A percentile compares a stretch with the other conserved stretches of the same genome.
phyloP scores from a whole-genome alignment of 2,888 invertebrate genomes.

The Erpobdella octoculata region DNA sequence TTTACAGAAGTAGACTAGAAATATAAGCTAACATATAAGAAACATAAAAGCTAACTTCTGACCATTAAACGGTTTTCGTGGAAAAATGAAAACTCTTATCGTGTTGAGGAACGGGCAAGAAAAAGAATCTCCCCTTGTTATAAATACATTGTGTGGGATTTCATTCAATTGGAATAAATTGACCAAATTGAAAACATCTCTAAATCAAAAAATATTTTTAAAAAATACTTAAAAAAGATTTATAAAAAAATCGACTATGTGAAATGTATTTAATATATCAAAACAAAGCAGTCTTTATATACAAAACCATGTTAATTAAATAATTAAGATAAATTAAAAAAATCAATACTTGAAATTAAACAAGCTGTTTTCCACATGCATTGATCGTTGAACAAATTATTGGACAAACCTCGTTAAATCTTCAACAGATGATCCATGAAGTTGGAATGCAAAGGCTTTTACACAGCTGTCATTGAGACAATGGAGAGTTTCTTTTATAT shows the following conservation, averaged over 20 bases:
- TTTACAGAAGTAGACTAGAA: too few relatives aligned
- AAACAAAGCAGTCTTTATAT: too few relatives aligned
- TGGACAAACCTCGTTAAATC: neutral
- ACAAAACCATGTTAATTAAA: too few relatives aligned
- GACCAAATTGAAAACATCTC: neutral
- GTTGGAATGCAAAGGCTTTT: constrained; percentile 7
- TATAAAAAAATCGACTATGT: too few relatives aligned
- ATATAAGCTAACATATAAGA: neutral
- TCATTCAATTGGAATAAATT: neutral
- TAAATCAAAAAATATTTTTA: neutral
- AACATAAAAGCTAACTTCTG: too few relatives aligned
- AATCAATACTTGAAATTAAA: too few relatives aligned
- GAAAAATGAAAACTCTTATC: constrained; percentile 47
- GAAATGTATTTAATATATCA: too few relatives aligned
- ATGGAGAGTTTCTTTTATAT: neutral
- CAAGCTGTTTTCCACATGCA: too few relatives aligned
- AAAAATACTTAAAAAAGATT: neutral
- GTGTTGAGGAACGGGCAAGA: constrained; percentile 22
- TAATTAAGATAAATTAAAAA: too few relatives aligned
- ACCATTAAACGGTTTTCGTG: constrained; percentile 53
- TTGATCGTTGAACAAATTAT: neutral
- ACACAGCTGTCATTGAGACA: neutral
- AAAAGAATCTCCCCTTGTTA: neutral
- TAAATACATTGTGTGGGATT: constrained; percentile 3
- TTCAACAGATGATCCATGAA: neutral